A percentile compares a stretch with the other conserved stretches of the same genome.
Conservation (phyloP, 2,888 invertebrate species). For the Tortricodes alternella region DNA sequence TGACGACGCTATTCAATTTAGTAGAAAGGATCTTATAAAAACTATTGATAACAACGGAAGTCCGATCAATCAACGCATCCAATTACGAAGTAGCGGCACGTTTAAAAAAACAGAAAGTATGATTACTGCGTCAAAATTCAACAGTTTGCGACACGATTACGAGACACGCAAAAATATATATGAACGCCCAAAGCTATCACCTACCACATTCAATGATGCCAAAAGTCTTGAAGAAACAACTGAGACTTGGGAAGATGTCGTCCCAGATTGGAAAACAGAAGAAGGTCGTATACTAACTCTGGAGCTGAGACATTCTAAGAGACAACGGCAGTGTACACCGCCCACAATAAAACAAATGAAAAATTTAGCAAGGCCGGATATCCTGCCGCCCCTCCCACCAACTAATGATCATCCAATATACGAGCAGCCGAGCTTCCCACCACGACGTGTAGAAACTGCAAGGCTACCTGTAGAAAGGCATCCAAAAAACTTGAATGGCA, state of each 20-base stretch:
- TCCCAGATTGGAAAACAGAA: conserved; percentile 66
- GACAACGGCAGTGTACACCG: conserved; percentile 85
- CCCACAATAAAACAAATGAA: conserved; percentile 73
- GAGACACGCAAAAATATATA: conserved; percentile 83
- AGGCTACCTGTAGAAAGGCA: conserved; percentile 60
- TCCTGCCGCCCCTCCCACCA: conserved; percentile 85
- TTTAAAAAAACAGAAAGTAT: conserved; percentile 82
- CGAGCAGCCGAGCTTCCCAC: conserved; percentile 82
- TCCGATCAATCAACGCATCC: conserved; percentile 76
- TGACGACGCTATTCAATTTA: conserved; percentile 56
- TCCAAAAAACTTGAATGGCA: conserved; percentile 87
- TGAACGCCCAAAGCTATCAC: conserved; percentile 64
- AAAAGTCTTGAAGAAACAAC: conserved; percentile 55
- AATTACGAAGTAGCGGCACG: conserved; percentile 86
- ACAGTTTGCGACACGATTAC: conserved; percentile 88
- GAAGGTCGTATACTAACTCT: conserved; percentile 87
- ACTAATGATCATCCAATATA: conserved; percentile 80
- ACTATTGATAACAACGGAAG: conserved; percentile 52
- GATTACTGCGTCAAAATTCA: conserved; percentile 75
- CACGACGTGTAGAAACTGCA: conserved; percentile 73
- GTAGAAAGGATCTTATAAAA: conserved; percentile 62
- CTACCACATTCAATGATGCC: conserved; percentile 55
- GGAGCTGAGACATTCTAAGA: conserved; percentile 87
- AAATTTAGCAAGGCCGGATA: conserved; percentile 84
- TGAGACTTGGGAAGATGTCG: conserved; percentile 59